Evolutionary conservation across 2,113 vertebrate genomes (phyloP).

Genomic region (Egretta garzetta): DNA sequence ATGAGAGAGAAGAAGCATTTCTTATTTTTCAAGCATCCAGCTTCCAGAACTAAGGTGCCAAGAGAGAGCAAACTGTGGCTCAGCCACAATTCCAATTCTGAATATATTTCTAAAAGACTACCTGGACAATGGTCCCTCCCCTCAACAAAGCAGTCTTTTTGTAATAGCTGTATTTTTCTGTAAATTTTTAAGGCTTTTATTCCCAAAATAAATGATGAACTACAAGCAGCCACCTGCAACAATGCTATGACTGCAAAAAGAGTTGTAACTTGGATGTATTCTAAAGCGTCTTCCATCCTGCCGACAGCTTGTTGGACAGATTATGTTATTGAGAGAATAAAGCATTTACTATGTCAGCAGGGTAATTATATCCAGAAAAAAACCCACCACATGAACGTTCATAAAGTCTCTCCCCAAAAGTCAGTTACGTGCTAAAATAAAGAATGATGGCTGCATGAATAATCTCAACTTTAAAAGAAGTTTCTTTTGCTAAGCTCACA

Average conservation of each 20-base stretch:
- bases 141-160: not conserved
- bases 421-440: not conserved
- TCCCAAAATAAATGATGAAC: not conserved
- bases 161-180: not conserved
- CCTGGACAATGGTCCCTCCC: not conserved
- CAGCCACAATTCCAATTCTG: not conserved
- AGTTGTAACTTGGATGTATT: not conserved
- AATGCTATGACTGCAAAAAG: not conserved
- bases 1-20: not conserved
- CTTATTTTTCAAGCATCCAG: not conserved
- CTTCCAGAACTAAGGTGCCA: not conserved
- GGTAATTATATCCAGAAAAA: not conserved
- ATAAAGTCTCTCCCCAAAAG: not conserved
- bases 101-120: not conserved
- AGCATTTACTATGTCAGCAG: conserved; percentile 1
- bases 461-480: not conserved
- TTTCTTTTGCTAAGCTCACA: not conserved
- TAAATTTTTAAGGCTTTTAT: not conserved
- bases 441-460: not conserved
- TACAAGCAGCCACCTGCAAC: not conserved
- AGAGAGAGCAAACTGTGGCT: not conserved
- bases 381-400: not conserved
- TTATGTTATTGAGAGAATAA: not conserved
- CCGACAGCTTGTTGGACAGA: not conserved
- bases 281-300: not conserved